Evolutionary conservation across 1,140 invertebrate species (phyloP), one percentile per base, ranked within the genome.

Genomic region (Phenacoccus solenopsis): DNA sequence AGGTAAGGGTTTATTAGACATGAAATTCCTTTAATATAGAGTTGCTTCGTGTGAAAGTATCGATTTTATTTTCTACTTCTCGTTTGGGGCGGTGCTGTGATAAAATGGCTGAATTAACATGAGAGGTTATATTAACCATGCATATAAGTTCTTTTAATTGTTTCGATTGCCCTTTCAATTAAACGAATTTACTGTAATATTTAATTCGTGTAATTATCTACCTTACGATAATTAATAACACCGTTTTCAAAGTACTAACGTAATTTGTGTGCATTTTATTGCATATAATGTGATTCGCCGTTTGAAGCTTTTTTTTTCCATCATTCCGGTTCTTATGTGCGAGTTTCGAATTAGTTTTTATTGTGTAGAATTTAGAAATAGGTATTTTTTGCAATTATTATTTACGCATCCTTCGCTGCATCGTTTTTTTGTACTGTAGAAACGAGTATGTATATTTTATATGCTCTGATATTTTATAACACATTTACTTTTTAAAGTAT

Each of bases 81-180:
- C 59, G 59, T 64, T 64, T 64, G 59, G 59, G 59, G 59, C 21
- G 59, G 59, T 64, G 59, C 59, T 64, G 59, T 64, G 59, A 64
- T 64, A 64, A 64, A 64, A 64, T 64, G 59, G 59, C 59, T 64
- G 59, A 24, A 64, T 64, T 24, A 64, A 24, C 59, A 24, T 64
- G 22, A 24, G 25, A 64, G 25, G 2, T 64, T 27, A 24, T 25
- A 64, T 64, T 64, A 64, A 16, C 22, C 10, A 64, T 64, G 25
- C 25, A 25, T 25, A 64, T 20, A 24, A 10, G 59, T 64, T 59
- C 56, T 64, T 64, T 27, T 25, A 27, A 64, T 27, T 64, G 13
- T 24, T 59, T 59, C 20, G 30, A 13, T 59, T 59, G 56, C 21
- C 56, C 20, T 38, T n/a, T 10, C 9, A 10, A 10, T 38, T n/a